A percentile compares a stretch with the other conserved stretches of the same genome.
phyloP scores from a whole-genome alignment of 2,888 invertebrate genomes.

The Brenthis daphne region DNA sequence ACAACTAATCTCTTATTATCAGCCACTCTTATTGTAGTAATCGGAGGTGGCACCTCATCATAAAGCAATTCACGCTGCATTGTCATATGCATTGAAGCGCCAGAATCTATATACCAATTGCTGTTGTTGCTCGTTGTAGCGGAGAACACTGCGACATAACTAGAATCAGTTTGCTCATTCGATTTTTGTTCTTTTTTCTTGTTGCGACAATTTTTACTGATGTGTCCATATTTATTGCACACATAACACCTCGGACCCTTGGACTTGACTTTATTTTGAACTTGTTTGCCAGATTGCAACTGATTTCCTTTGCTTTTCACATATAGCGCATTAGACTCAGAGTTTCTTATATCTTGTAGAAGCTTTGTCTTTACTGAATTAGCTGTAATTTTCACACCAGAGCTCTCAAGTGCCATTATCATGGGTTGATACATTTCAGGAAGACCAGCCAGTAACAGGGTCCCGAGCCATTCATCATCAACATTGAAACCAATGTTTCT shows the following conservation, averaged over 20 bases:
- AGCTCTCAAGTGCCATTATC: conserved; percentile 35
- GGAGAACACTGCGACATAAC: no score
- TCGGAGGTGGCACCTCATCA: no score
- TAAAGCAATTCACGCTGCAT: no score
- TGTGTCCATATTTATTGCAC: background rate
- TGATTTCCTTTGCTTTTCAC: background rate
- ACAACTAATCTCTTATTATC: no score
- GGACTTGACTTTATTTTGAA: background rate
- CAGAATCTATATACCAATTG: no score
- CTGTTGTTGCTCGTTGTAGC: no score
- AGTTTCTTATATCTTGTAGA: background rate
- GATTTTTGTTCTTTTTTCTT: no score
- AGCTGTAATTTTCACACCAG: conserved; percentile 15
- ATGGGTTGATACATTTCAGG: conserved; percentile 37
- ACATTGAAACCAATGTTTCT: conserved; percentile 9
- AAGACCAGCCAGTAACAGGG: conserved; percentile 38
- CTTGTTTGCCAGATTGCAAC: background rate
- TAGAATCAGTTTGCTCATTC: no score
- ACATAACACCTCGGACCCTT: background rate
- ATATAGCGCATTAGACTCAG: background rate
- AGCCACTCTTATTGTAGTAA: no score
- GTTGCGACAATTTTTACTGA: no score
- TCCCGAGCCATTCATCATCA: conserved; percentile 42
- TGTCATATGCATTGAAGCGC: no score
- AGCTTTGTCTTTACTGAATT: background rate